phyloP scores from a whole-genome alignment of 2,888 invertebrate species.

The Rhimphoctona megacephalus region DNA sequence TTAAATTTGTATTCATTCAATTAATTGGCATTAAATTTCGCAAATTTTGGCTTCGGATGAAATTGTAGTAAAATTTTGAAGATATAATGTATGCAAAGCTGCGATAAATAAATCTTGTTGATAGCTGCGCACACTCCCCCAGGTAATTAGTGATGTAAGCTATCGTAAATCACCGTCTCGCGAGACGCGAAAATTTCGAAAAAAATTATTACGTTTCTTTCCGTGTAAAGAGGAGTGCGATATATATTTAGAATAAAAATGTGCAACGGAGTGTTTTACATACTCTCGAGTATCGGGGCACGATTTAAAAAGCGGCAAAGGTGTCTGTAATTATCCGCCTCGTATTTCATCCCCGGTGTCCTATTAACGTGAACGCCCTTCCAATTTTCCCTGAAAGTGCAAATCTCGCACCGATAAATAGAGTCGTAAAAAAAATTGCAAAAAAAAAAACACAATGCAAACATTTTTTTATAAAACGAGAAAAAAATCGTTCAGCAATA shows the following conservation, averaged over 20 bases:
- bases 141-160: neutral
- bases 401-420: conserved; percentile 7
- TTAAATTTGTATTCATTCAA: neutral
- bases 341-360: conserved; percentile 56
- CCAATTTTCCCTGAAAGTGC: conserved; percentile 6
- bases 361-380: conserved; percentile 33
- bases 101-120: conserved; percentile 18
- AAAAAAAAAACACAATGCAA: neutral
- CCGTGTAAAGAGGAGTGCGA: neutral
- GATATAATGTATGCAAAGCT: neutral
- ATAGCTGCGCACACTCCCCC: neutral
- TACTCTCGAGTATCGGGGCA: conserved; percentile 16
- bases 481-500: neutral
- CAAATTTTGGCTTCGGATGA: neutral
- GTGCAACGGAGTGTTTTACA: neutral
- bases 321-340: conserved; percentile 49
- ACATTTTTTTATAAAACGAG: neutral
- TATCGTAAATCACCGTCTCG: conserved; percentile 18
- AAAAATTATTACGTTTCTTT: neutral
- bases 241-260: conserved; percentile 9
- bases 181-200: conserved; percentile 20
- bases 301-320: conserved; percentile 29
- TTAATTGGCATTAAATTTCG: neutral
- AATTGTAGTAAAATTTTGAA: neutral
- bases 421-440: neutral